Percentiles rank a stretch among this genome's conserved stretches.
These are phyloP conservation scores for Bombycilla garrulus DNA, from an alignment of 2,113 vertebrate species.

Conservation along the genomic window DNA sequence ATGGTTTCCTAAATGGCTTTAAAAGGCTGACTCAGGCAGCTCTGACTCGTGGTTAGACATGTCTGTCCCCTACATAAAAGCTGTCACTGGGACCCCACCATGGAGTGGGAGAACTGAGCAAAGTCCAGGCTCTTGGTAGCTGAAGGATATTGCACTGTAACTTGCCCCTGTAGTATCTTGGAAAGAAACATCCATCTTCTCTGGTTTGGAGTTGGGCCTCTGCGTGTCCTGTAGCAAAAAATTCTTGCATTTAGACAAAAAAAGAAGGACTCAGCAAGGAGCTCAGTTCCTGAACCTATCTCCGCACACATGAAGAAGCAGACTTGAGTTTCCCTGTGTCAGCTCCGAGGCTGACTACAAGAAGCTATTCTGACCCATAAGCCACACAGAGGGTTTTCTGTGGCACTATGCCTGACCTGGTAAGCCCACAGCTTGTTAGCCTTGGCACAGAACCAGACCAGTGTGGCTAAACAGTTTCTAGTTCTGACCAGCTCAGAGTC, in stretches of 20 bases:
- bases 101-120: background rate
- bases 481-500: background rate
- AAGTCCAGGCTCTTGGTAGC: background rate
- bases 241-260: background rate
- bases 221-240: fast-evolving
- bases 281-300: background rate
- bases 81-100: too few species aligned
- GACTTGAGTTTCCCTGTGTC: background rate
- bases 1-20: background rate
- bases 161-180: background rate
- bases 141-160: background rate
- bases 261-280: background rate
- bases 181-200: background rate
- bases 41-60: background rate
- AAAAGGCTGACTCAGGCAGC: background rate
- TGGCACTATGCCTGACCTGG: background rate
- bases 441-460: background rate
- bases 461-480: background rate
- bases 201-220: background rate
- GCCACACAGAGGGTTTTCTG: background rate
- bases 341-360: background rate
- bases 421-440: background rate
- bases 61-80: background rate
- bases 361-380: background rate
- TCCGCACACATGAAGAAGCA: background rate